Conservation (phyloP, 2,888 invertebrate genomes). For the Mantis religiosa region DNA sequence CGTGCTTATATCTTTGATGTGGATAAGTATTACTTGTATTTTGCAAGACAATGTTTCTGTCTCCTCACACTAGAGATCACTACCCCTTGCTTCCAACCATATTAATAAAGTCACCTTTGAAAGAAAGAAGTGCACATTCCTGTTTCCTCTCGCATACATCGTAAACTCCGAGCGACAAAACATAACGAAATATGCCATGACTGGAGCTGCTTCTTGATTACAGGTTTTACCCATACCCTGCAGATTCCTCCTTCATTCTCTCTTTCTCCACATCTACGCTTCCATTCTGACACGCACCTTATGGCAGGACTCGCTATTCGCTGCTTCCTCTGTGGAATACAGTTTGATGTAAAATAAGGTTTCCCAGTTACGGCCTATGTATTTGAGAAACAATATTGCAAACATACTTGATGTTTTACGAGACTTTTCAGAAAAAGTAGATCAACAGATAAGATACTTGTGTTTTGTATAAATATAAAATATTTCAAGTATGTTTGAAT, state of each 20-base stretch:
- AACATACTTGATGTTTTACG: no score
- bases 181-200: background rate
- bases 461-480: no score
- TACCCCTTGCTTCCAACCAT: background rate
- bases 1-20: no score
- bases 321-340: no score
- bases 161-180: background rate
- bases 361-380: no score
- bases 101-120: background rate
- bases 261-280: background rate
- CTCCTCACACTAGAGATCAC: background rate
- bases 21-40: no score
- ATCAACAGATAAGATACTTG: no score
- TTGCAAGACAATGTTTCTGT: background rate
- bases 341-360: no score
- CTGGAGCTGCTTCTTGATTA: background rate
- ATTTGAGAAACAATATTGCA: no score
- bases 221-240: background rate
- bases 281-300: background rate
- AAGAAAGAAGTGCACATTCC: background rate
- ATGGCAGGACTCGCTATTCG: no score
- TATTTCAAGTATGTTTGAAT: no score
- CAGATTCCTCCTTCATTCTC: background rate
- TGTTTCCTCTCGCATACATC: background rate
- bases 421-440: no score